Base-by-base conservation (phyloP, 2,113 vertebrate genomes). In the Cyrtonyx montezumae region DNA sequence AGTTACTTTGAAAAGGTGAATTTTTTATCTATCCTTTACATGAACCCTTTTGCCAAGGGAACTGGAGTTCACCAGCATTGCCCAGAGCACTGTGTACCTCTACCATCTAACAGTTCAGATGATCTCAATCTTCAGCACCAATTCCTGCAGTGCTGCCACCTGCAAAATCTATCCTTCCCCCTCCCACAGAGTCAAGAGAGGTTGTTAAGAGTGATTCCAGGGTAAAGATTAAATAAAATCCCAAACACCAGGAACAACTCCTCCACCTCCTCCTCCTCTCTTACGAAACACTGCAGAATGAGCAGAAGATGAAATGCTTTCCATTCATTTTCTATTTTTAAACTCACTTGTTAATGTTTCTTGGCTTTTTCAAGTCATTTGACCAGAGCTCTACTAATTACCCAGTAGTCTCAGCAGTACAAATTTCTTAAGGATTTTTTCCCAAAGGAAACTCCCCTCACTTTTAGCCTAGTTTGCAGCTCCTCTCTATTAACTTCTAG, bases 241-340 rank as follows among this genome's bases (percentile, higher is more conserved):
- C 59, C 20, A 25, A 90, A 67, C 32, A 77, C 13, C 42, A 82
- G 58, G 79, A 84, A 85, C 34, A 89, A 63, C 78, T 88, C 84
- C 90, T 85, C 48, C 81, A 82, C 83, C 59, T 81, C 75, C 82
- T 93, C 89, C 51, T 91, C 68, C 45, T 89, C 79, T 83, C 83
- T 95, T 95, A 95, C n/a, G 77, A 94, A 90, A 96, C 84, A 78
- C 58, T 61, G 73, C 76, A 71, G 61, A 94, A 42, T 68, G 90
- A 94, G 76, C 32, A 76, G 53, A 84, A 84, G 62, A 91, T 28
- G 2, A 94, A 93, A 91, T 66, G 70, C 67, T 94, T 90, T 94
- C 80, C 77, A 82, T 93, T 88, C 9, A 79, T 84, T 88, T 91
- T 53, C 94, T 96, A 81, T 93, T 94, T 95, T 96, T 92, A 94